These are phyloP conservation scores for Mastacembelus armatus DNA, from an alignment of 2,797 vertebrate species.

Conservation along the genomic window DNA sequence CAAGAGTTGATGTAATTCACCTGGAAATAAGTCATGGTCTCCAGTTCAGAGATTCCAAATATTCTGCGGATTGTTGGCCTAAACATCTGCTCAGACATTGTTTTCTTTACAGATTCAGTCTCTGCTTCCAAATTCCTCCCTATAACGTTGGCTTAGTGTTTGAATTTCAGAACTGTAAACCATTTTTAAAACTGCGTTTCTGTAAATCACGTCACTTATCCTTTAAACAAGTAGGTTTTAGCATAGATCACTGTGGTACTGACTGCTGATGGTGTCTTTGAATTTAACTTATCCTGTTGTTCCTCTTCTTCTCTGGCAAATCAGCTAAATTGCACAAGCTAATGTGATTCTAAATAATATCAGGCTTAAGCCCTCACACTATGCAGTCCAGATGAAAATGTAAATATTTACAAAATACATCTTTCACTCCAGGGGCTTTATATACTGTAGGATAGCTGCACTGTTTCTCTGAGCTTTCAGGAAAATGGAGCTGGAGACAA, in stretches of 20 bases:
- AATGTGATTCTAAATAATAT: constrained; percentile 21
- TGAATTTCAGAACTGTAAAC: constrained; percentile 7
- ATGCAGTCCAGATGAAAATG: constrained; percentile 26
- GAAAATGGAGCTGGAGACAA: constrained; percentile 28
- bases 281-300: neutral
- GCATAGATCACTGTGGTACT: neutral
- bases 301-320: neutral
- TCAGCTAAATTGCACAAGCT: neutral
- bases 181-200: constrained; percentile 24
- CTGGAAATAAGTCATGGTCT: constrained; percentile 51
- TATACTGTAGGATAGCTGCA: constrained; percentile 48
- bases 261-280: neutral
- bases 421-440: constrained; percentile 1
- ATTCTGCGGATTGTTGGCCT: constrained; percentile 27
- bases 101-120: constrained; percentile 16
- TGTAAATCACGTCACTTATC: constrained; percentile 20
- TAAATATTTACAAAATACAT: constrained; percentile 67
- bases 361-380: constrained; percentile 14
- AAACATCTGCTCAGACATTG: constrained; percentile 10
- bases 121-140: constrained; percentile 15
- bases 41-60: constrained; percentile 35
- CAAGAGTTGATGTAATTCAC: constrained; percentile 19
- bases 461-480: constrained; percentile 46
- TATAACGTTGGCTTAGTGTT: constrained; percentile 16
- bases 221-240: neutral